Conservation (phyloP, 2,113 vertebrate genomes). For the Salvelinus alpinus region DNA sequence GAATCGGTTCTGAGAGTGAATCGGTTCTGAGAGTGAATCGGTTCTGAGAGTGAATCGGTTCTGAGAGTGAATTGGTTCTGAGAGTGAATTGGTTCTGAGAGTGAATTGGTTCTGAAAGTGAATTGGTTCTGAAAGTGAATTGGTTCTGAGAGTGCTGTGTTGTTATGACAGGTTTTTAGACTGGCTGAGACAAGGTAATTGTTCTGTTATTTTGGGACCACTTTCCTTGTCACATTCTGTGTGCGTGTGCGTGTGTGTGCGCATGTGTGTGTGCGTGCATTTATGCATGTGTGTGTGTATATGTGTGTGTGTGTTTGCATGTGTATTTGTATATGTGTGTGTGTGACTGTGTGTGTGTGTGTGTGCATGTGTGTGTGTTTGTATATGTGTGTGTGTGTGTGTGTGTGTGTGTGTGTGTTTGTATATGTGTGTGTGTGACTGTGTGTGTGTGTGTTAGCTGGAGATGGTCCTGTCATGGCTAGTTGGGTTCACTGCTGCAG, state of each 20-base stretch:
- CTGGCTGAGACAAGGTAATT: slow-evolving; percentile 24
- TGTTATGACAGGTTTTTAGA: slow-evolving; percentile 38
- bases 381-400: no score
- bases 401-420: no score
- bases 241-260: not conserved
- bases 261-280: no score
- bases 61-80: not conserved
- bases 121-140: not conserved
- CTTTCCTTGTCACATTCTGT: not conserved
- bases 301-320: no score
- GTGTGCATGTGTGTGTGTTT: no score
- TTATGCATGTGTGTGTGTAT: no score
- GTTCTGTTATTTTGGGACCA: slow-evolving; percentile 6
- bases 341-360: not conserved
- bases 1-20: no score
- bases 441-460: not conserved
- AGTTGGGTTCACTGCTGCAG: slow-evolving; percentile 43
- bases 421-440: no score
- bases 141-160: not conserved
- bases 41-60: not conserved
- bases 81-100: not conserved
- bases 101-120: not conserved
- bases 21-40: not conserved
- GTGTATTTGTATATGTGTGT: no score
- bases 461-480: slow-evolving; percentile 53